Base-by-base conservation (phyloP, 2,113 vertebrate species). In the Conger conger region DNA sequence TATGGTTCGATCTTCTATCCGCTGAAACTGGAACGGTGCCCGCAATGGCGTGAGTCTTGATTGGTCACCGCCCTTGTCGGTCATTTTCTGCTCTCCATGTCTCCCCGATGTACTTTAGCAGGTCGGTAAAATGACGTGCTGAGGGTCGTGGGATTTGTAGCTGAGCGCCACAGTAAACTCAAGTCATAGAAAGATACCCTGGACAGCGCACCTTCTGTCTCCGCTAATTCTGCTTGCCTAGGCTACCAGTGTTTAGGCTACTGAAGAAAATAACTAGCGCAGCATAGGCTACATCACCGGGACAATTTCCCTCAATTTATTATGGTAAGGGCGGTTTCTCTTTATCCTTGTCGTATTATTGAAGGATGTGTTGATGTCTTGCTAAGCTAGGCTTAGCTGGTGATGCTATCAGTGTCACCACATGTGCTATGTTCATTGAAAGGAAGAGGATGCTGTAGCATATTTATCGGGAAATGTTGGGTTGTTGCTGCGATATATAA, bases 1-100 rank as follows among this genome's bases (percentile, higher is more conserved):
- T 53, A 82, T 87, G 86, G 83, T 84, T 84, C 83, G 86, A 87
- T 87, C 50, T 37, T 53, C 79, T 82, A 36, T 76, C 53, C 45
- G 37, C 76, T 37, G 53, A 60, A 63, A 83, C 76, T 84, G 83
- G 83, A 84, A 63, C 33, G 35, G n/a, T 37, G 80, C 80, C 73
- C 45, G 17, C 35, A 0, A 20, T 38, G 73, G 53, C 79, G 80
- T 60, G 68, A 33, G 50, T 37, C 79, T n/a, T 82, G 83, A 87
- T 87, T 87, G 86, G 86, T 40, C 57, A 36, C 37, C n/a, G 37
- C 40, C 63, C 33, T 42, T 77, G 73, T 84, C 83, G 36, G 73
- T 86, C 81, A 60, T 78, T 86, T 82, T 79, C 36, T 33, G 50
- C 76, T 79, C 50, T 36, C 50, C 45, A 68, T 35, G 30, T 23